Conservation (phyloP, 1,140 invertebrate species). For the Mycetomoellerius zeteki region DNA sequence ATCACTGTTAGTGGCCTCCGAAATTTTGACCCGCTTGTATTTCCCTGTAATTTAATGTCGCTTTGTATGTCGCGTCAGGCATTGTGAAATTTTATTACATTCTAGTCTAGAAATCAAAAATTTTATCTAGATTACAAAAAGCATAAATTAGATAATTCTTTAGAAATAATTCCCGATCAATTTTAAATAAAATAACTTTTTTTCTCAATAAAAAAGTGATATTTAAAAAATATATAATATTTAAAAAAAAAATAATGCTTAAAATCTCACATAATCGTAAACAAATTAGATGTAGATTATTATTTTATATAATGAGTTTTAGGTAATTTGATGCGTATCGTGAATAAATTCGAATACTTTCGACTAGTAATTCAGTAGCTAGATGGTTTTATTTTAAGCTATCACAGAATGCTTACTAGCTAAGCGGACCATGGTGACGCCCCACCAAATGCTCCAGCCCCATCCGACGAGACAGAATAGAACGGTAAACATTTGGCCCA, state of each 20-base stretch:
- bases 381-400: background rate
- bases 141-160: background rate
- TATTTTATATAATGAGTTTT: background rate
- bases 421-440: constrained; percentile 94
- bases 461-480: constrained; percentile 98
- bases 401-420: constrained; percentile 88
- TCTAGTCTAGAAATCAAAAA: background rate
- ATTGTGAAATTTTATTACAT: background rate
- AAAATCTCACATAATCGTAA: background rate
- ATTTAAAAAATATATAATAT: background rate
- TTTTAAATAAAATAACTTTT: background rate
- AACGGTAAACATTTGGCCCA: constrained; percentile 96
- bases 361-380: background rate
- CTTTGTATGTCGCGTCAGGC: background rate
- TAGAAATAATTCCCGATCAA: background rate
- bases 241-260: background rate
- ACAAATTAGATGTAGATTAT: background rate
- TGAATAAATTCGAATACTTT: background rate
- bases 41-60: constrained; percentile 77
- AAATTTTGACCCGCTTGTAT: constrained; percentile 84
- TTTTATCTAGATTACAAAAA: background rate
- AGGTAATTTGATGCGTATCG: background rate
- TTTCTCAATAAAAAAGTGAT: background rate
- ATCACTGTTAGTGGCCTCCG: constrained; percentile 82
- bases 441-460: constrained; percentile 99